phyloP scores from a whole-genome alignment of 2,797 vertebrate genomes.

The Cebuella pygmaea region DNA sequence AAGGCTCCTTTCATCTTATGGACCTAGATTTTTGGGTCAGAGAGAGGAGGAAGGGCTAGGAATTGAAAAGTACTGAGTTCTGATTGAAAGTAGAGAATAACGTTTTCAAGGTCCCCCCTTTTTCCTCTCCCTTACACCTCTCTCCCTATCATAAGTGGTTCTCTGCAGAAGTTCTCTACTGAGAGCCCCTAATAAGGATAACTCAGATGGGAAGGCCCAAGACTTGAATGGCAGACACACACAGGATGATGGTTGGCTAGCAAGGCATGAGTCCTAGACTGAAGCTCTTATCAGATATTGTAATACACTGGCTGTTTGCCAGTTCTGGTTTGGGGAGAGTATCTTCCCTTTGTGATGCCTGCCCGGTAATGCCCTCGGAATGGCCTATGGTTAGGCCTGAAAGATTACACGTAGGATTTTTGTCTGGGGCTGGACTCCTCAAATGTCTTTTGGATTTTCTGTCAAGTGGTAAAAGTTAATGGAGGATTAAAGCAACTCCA shows the following conservation, averaged over 20 bases:
- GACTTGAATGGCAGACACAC: neutral
- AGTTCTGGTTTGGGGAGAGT: neutral
- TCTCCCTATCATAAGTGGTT: no score
- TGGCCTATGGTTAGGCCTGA: no score
- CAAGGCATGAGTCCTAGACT: no score
- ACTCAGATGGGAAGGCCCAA: rapidly evolving
- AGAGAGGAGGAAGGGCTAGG: neutral
- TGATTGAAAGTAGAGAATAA: neutral
- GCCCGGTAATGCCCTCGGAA: no score
- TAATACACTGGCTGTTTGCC: rapidly evolving
- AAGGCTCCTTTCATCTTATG: neutral
- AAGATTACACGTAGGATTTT: neutral
- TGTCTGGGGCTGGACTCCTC: neutral
- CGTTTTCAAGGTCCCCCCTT: neutral
- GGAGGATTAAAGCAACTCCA: neutral
- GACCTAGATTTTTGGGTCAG: rapidly evolving
- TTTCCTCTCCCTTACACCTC: neutral
- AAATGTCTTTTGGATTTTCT: neutral
- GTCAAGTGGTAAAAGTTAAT: neutral
- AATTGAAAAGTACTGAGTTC: neutral
- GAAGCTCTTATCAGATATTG: neutral
- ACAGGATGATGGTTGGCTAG: neutral
- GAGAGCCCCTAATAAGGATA: neutral
- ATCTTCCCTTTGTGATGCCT: neutral
- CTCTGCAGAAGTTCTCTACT: neutral